These are phyloP conservation scores for Heloderma charlesbogerti DNA, from an alignment of 2,113 vertebrate genomes.

Conservation along the genomic window DNA sequence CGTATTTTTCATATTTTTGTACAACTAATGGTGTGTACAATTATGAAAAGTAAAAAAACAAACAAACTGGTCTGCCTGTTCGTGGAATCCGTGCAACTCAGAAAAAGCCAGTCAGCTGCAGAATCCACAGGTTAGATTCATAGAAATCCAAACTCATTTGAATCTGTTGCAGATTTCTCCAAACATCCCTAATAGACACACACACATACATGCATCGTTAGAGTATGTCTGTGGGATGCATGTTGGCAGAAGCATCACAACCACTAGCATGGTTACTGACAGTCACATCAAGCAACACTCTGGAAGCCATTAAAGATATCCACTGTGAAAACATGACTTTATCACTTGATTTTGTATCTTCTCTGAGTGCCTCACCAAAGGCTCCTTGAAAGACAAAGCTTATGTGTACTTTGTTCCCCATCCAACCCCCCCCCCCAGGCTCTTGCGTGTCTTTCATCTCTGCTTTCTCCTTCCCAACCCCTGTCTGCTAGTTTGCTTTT, in stretches of 20 bases:
- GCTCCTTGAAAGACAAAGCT: constrained; percentile 38
- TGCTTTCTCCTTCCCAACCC: constrained; percentile 32
- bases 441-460: constrained; percentile 56
- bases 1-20: no score
- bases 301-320: constrained; percentile 37
- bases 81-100: no score
- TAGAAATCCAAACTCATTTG: no score
- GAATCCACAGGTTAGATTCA: no score
- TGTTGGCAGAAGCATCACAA: constrained; percentile 14
- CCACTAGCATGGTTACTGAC: constrained; percentile 13
- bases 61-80: no score
- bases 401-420: constrained; percentile 33
- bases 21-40: no score
- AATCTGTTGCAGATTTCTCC: no score
- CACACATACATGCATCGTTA: not conserved
- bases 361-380: constrained; percentile 29
- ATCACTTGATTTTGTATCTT: constrained; percentile 48
- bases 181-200: no score
- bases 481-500: constrained; percentile 55
- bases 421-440: constrained; percentile 37
- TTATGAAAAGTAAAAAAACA: no score
- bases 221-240: not conserved
- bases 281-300: constrained; percentile 25
- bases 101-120: no score
- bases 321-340: constrained; percentile 27